phyloP scores from a whole-genome alignment of 2,113 vertebrate genomes.

The Scatophagus argus region DNA sequence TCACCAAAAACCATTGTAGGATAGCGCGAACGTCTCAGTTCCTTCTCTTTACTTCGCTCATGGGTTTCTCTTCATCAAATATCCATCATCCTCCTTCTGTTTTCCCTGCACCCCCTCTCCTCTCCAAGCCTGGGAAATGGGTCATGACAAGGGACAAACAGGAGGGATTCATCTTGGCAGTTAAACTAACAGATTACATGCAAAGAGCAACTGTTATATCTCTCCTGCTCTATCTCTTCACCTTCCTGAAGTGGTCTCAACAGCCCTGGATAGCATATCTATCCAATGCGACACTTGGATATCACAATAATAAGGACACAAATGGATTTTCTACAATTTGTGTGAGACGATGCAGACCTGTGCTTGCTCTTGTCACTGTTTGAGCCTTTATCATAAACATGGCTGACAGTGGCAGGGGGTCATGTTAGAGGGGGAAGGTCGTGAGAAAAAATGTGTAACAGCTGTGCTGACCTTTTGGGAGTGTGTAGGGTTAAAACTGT shows the following conservation, averaged over 20 bases:
- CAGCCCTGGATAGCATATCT: not conserved
- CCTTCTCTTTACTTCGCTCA: not conserved
- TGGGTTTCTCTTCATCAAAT: conserved; percentile 62
- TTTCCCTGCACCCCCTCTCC: not conserved
- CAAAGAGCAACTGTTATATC: conserved; percentile 17
- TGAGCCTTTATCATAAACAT: conserved; percentile 39
- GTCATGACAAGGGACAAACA: conserved; percentile 42
- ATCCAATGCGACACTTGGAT: not conserved
- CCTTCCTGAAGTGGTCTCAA: not conserved
- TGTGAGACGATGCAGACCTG: conserved; percentile 28
- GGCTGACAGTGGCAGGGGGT: conserved; percentile 25
- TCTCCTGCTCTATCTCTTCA: conserved; percentile 2
- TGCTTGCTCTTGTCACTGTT: conserved; percentile 41
- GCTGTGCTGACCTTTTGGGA: conserved; percentile 17
- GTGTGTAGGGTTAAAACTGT: not conserved
- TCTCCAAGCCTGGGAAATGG: conserved; percentile 57
- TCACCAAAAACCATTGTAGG: conserved; percentile 7
- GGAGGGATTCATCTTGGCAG: conserved; percentile 34
- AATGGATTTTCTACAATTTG: not conserved
- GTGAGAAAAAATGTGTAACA: conserved; percentile 41
- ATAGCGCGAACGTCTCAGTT: not conserved
- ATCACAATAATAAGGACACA: not conserved
- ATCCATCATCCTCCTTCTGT: conserved; percentile 64
- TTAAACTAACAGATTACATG: conserved; percentile 19
- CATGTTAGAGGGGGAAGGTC: conserved; percentile 14